Evolutionary conservation across 1,140 invertebrate species (phyloP).

Genomic region (Globodera rostochiensis): DNA sequence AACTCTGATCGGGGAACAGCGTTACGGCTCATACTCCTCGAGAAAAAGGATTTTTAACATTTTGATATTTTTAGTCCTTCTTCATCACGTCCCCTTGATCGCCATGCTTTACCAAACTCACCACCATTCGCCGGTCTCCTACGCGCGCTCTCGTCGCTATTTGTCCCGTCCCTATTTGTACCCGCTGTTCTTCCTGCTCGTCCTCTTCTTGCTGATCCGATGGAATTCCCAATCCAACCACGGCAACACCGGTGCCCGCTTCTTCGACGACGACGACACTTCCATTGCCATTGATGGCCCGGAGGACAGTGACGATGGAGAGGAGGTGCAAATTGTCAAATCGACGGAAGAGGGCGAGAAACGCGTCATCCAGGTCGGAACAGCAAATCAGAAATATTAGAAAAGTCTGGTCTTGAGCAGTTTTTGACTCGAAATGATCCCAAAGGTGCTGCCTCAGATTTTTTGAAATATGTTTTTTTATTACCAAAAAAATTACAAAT

Average conservation of each 20-base stretch:
- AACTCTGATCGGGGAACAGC: no score
- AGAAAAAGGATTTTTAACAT: no score
- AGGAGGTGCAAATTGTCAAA: background rate
- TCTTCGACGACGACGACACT: conserved; percentile 25
- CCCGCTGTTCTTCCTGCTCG: conserved; percentile 41
- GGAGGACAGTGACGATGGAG: background rate
- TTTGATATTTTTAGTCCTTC: no score
- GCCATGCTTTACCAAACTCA: background rate
- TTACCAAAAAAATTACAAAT: no score
- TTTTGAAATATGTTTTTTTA: no score
- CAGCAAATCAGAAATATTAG: background rate
- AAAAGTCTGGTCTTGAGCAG: background rate
- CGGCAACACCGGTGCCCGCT: conserved; percentile 47
- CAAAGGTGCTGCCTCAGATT: no score
- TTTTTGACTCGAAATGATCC: no score
- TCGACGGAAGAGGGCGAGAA: conserved; percentile 5
- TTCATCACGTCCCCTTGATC: background rate
- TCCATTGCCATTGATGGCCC: background rate
- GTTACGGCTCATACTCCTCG: no score
- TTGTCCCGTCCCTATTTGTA: conserved; percentile 55
- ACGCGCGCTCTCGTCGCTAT: conserved; percentile 36
- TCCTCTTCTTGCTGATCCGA: conserved; percentile 44
- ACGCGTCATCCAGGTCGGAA: background rate
- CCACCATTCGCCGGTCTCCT: background rate
- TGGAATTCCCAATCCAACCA: conserved; percentile 42